Percentiles rank a stretch among this genome's conserved stretches.
These are phyloP conservation scores for Bergia sp. DNA, from an alignment of 92 coral and sea anemone genomes.

Conservation along the genomic window DNA sequence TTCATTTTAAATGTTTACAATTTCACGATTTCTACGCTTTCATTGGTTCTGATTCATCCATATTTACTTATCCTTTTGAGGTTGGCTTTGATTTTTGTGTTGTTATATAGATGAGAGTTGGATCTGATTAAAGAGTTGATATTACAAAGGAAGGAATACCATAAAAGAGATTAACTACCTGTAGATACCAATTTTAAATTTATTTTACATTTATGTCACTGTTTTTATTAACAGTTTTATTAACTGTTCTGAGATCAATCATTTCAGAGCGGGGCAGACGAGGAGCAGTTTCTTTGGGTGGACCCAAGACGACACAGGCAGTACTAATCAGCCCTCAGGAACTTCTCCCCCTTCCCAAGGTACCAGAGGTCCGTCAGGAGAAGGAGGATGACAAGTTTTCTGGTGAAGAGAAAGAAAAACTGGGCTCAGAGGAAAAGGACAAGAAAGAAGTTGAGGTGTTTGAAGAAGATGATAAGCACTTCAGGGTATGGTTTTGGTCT, in stretches of 20 bases:
- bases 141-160: no score
- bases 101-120: no score
- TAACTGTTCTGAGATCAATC: neutral
- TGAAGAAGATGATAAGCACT: constrained; percentile 46
- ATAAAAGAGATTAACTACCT: no score
- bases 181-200: no score
- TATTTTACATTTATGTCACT: no score
- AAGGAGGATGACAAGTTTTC: constrained; percentile 52
- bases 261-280: constrained; percentile 93
- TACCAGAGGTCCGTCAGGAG: constrained; percentile 50
- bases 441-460: constrained; percentile 57
- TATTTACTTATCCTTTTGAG: no score
- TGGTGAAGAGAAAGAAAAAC: constrained; percentile 55
- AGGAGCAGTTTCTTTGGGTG: constrained; percentile 79
- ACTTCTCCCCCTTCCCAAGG: constrained; percentile 47
- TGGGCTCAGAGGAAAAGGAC: constrained; percentile 21
- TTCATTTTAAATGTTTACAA: no score
- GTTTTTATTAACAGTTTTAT: neutral
- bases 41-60: no score
- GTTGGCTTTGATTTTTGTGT: no score
- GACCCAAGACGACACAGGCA: constrained; percentile 55
- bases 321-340: constrained; percentile 50
- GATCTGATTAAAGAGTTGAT: no score
- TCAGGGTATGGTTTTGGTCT: neutral
- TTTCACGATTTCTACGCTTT: no score